Base-by-base conservation (phyloP, 2,888 invertebrate species). In the Epistrophella euchroma region DNA sequence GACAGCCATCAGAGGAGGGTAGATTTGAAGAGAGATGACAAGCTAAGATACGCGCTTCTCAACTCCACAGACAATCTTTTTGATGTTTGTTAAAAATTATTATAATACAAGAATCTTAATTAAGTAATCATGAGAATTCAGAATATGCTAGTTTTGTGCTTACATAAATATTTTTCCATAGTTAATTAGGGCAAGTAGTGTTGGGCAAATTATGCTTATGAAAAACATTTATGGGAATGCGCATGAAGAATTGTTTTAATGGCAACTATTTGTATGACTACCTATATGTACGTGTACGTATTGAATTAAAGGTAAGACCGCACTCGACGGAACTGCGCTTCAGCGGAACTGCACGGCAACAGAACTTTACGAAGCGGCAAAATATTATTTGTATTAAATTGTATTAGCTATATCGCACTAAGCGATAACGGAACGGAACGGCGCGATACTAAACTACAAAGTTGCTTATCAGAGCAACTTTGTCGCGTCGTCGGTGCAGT, bases 21-120 rank as follows among this genome's bases (percentile, higher is more conserved):
- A 45, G 43, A 43, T 25, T 62, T 40, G 15, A 62, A 62, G n/a
- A n/a, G n/a, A n/a, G 64, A 66, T 66, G 66, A 47, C 9, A 47
- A 47, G 47, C 32, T 19, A 35, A 45, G 66, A 47, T 32, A 40
- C 9, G 19, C 4, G 19, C 4, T 19, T 19, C 3, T 13, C 13
- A 2, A 43, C 28, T 47, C 3, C 13, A 32, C 32, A 15, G 45
- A 32, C 17, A 32, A 47, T 64, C 66, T 32, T 17, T 62, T 28
- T 66, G 47, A 47, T 66, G 47, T 66, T 66, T 35, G 17, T 35
- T 17, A 7, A 22, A 17, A 66, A 60, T 40, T 66, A 66, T 17
- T 66, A 66, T 17, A 4, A 32, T 66, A 47, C 47, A 47, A 9
- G 47, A 32, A 35, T 66, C 19, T 47, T 47, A 66, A 66, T 47